Percentiles rank a stretch among this genome's conserved stretches.
Evolutionary conservation across 2,797 vertebrate genomes (phyloP).

Genomic region (Apogon hyalosoma): DNA sequence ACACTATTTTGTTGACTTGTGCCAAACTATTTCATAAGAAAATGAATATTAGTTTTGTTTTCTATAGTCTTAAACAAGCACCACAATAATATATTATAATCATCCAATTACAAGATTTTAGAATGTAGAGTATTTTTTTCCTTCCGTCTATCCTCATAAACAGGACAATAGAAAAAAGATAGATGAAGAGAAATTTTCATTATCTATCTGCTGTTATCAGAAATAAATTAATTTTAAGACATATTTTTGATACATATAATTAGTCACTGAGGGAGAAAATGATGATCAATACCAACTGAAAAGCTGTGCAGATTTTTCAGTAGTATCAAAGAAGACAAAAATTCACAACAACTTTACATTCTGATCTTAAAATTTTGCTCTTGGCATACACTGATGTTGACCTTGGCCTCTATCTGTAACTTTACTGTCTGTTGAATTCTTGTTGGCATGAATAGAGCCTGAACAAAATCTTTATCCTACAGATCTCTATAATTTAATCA

Average conservation of each 20-base stretch:
- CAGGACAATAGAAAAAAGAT: too few relatives aligned
- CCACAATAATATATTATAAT: too few relatives aligned
- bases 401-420: background rate
- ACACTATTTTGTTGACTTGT: too few relatives aligned
- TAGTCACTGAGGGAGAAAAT: too few relatives aligned
- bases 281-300: background rate
- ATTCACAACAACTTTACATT: background rate
- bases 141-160: too few relatives aligned
- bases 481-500: conserved; percentile 26
- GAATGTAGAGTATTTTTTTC: too few relatives aligned
- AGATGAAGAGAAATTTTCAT: too few relatives aligned
- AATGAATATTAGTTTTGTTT: too few relatives aligned
- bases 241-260: too few relatives aligned
- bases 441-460: conserved; percentile 5
- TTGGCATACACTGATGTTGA: conserved; percentile 6
- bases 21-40: too few relatives aligned
- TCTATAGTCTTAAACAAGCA: too few relatives aligned
- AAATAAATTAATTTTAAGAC: background rate
- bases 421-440: background rate
- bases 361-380: background rate
- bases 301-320: background rate
- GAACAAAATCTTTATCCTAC: conserved; percentile 13
- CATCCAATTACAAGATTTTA: too few relatives aligned
- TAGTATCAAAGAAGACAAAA: background rate
- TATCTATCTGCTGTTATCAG: background rate